Conservation (phyloP, 1,140 invertebrate species). For the Chelonus insularis region DNA sequence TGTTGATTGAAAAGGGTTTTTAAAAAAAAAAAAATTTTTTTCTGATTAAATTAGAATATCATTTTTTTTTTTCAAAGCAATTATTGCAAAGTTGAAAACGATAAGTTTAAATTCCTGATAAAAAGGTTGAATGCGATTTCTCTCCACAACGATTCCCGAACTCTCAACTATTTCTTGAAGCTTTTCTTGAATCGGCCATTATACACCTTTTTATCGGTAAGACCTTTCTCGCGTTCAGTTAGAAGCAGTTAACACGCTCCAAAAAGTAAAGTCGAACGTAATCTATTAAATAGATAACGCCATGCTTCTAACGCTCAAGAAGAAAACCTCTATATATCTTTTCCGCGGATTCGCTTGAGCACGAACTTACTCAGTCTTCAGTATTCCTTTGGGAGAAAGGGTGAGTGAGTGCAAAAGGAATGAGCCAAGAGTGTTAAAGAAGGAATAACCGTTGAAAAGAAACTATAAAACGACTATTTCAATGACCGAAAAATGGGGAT, state of each 20-base stretch:
- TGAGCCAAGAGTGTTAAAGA: neutral
- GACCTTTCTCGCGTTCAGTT: slow-evolving; percentile 21
- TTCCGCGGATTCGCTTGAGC: slow-evolving; percentile 7
- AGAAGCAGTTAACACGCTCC: slow-evolving; percentile 39
- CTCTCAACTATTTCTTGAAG: neutral
- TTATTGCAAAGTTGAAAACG: slow-evolving; percentile 1
- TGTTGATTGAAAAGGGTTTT: too few species aligned
- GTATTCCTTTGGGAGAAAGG: neutral
- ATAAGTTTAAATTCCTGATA: neutral
- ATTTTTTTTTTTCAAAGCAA: neutral
- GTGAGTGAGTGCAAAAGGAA: neutral
- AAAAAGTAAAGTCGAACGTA: slow-evolving; percentile 40
- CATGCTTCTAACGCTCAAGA: slow-evolving; percentile 5
- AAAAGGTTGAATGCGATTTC: neutral
- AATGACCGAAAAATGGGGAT: neutral
- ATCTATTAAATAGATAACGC: slow-evolving; percentile 46
- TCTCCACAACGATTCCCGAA: neutral
- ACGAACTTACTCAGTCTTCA: too few species aligned
- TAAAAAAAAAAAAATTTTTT: neutral
- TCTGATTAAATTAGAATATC: neutral
- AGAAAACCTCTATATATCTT: slow-evolving; percentile 12
- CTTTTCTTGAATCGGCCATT: slow-evolving; percentile 22
- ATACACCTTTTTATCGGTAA: slow-evolving; percentile 37
- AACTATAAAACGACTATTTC: neutral
- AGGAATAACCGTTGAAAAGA: neutral